Conservation (phyloP, 2,113 vertebrate species). For the Perca schrenkii region DNA sequence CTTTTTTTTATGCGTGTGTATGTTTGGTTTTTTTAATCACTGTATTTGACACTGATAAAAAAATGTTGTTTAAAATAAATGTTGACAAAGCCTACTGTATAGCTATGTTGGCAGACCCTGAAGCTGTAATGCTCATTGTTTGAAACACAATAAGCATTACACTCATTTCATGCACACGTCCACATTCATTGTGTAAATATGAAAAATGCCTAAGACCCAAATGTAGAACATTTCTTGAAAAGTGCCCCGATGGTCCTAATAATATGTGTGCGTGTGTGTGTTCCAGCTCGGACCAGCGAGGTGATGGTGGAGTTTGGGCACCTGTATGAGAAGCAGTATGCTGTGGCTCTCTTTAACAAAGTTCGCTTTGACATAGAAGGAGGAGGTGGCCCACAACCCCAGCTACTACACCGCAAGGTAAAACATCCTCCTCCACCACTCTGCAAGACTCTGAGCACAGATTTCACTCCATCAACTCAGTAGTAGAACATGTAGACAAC, state of each 20-base stretch:
- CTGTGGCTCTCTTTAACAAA: conserved; percentile 92
- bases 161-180: neutral
- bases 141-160: neutral
- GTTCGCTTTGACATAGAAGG: conserved; percentile 94
- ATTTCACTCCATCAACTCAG: neutral
- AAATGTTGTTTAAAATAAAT: neutral
- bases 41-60: no score
- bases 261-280: conserved; percentile 5
- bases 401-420: conserved; percentile 96
- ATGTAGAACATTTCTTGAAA: neutral
- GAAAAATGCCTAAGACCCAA: neutral
- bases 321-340: conserved; percentile 91
- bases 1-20: no score
- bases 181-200: neutral
- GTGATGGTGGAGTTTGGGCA: conserved; percentile 88
- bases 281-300: conserved; percentile 87
- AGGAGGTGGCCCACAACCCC: conserved; percentile 87
- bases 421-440: conserved; percentile 16
- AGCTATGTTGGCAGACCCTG: neutral
- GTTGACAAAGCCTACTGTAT: neutral
- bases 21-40: no score
- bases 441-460: neutral
- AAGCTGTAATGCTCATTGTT: neutral
- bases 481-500: neutral
- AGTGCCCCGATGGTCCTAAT: neutral